A percentile compares a stretch with the other conserved stretches of the same genome.
These are phyloP conservation scores for Aviceda subcristata DNA, from an alignment of 2,113 vertebrate genomes.

Conservation along the genomic window DNA sequence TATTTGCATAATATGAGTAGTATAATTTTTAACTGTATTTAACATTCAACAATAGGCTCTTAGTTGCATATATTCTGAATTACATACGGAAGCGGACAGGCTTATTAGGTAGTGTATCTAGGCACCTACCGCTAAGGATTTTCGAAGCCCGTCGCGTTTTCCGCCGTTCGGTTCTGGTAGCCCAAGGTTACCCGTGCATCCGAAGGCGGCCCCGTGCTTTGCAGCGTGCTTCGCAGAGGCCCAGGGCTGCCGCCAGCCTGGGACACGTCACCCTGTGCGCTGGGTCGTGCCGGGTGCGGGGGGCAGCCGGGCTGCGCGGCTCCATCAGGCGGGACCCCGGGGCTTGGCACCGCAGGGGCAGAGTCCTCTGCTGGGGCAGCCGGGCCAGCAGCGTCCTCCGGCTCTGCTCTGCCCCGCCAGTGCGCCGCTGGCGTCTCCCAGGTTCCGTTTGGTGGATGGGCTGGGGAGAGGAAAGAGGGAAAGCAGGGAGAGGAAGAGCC, in stretches of 20 bases:
- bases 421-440: background rate
- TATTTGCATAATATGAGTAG: background rate
- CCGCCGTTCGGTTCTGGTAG: background rate
- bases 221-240: background rate
- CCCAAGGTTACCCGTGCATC: background rate
- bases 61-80: background rate
- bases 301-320: background rate
- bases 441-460: background rate
- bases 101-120: background rate
- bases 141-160: background rate
- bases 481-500: background rate
- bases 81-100: background rate
- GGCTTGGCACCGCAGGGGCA: background rate
- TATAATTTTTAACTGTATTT: background rate
- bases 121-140: background rate
- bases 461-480: background rate
- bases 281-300: background rate
- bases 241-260: background rate
- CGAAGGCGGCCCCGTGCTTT: background rate
- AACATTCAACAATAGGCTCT: background rate
- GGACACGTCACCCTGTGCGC: accelerated
- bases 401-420: accelerated
- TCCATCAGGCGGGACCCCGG: background rate
- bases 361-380: background rate
- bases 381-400: background rate